Conservation (phyloP, 92 coral and sea anemone species). For the Phenganax subtilis region DNA sequence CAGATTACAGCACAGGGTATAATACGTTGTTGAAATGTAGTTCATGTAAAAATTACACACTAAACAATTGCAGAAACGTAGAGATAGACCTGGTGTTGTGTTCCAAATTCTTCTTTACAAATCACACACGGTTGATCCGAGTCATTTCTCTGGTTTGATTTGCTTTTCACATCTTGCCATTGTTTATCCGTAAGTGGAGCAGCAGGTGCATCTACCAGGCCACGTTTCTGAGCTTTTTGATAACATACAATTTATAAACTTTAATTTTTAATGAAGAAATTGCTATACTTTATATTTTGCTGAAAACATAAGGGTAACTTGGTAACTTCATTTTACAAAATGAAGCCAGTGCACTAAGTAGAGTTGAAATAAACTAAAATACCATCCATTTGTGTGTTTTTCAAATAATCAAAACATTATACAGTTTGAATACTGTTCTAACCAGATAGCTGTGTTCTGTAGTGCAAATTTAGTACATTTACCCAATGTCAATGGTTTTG, state of each 20-base stretch:
- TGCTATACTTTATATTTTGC: too few relatives aligned
- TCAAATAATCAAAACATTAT: too few relatives aligned
- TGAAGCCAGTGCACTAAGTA: too few relatives aligned
- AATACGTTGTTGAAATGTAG: too few relatives aligned
- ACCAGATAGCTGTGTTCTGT: background rate
- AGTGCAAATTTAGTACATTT: background rate
- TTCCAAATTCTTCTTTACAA: conserved; percentile 98
- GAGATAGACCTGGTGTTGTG: conserved; percentile 72
- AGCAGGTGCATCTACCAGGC: conserved; percentile 87
- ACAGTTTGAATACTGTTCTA: too few relatives aligned
- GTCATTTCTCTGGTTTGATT: conserved; percentile 86
- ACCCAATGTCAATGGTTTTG: conserved; percentile 86
- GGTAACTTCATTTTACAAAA: too few relatives aligned
- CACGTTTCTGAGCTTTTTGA: conserved; percentile 77
- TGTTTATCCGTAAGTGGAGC: conserved; percentile 69
- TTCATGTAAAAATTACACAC: background rate
- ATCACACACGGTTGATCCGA: conserved; percentile 91
- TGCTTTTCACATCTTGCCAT: conserved; percentile 77
- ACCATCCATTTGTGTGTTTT: background rate
- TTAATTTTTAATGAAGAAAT: too few relatives aligned
- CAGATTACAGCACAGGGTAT: too few relatives aligned
- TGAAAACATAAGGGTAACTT: too few relatives aligned
- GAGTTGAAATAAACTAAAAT: background rate
- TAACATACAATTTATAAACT: background rate
- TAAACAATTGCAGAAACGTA: background rate